Evolutionary conservation across 1,140 invertebrate genomes (phyloP).

Genomic region (Leptestheria dahalacensis): DNA sequence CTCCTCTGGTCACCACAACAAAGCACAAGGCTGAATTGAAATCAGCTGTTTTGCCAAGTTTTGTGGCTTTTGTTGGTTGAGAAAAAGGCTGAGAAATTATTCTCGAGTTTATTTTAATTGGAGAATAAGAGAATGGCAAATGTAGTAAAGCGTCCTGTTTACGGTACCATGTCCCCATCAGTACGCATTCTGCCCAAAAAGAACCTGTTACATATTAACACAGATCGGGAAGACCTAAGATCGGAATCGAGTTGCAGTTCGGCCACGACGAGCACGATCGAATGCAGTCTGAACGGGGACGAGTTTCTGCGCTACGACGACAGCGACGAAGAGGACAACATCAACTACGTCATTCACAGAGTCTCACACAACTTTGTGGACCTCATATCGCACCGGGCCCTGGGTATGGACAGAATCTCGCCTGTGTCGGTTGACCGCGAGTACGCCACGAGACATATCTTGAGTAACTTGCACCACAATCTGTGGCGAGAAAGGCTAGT

Average conservation of each 20-base stretch:
- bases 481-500: conserved; percentile 71
- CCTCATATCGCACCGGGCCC: conserved; percentile 59
- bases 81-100: not conserved
- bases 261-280: not conserved
- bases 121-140: conserved; percentile 16
- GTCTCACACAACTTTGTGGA: conserved; percentile 75
- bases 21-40: too few species aligned
- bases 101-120: not conserved
- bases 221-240: conserved; percentile 15
- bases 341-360: conserved; percentile 47
- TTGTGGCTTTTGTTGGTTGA: not conserved
- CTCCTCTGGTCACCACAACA: too few species aligned
- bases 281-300: conserved; percentile 26
- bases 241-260: not conserved
- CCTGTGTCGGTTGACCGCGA: conserved; percentile 54
- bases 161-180: conserved; percentile 16
- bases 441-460: conserved; percentile 46
- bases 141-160: conserved; percentile 17
- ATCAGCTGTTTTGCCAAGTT: not conserved
- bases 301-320: conserved; percentile 77
- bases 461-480: conserved; percentile 69
- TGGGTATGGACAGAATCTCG: conserved; percentile 40
- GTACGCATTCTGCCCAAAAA: conserved; percentile 19
- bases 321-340: conserved; percentile 63
- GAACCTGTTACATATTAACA: conserved; percentile 18